A percentile compares a stretch with the other conserved stretches of the same genome.
phyloP scores from a whole-genome alignment of 2,888 invertebrate genomes.

The Thereva nobilitata region DNA sequence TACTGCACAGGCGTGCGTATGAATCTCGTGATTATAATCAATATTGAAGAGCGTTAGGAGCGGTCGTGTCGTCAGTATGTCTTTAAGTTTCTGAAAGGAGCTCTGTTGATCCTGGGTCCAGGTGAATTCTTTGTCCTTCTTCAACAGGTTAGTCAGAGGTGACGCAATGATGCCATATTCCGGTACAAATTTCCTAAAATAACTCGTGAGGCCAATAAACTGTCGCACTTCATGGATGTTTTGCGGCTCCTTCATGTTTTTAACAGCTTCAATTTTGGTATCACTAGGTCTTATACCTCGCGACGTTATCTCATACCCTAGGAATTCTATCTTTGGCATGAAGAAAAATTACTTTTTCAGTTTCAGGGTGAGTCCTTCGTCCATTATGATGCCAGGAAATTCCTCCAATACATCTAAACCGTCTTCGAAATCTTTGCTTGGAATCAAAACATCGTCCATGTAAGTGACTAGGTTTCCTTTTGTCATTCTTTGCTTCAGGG shows the following conservation, averaged over 20 bases:
- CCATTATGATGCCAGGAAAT: too few species aligned
- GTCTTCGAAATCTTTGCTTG: too few species aligned
- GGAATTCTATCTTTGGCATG: too few species aligned
- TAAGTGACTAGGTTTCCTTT: too few species aligned
- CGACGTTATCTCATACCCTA: background rate
- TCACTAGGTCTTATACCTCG: background rate
- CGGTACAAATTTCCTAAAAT: background rate
- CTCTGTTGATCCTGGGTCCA: background rate
- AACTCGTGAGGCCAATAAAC: background rate
- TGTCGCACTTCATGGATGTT: background rate
- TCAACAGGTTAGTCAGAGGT: background rate
- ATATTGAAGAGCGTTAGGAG: background rate
- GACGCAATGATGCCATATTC: too few species aligned
- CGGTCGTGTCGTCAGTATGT: background rate
- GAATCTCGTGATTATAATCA: background rate
- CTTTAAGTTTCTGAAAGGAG: background rate
- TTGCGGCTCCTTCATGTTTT: too few species aligned
- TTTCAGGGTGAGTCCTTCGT: too few species aligned
- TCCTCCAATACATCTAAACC: too few species aligned
- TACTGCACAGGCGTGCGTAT: background rate
- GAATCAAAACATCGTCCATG: too few species aligned
- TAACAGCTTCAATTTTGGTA: conserved; percentile 1
- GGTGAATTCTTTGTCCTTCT: background rate
- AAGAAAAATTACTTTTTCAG: too few species aligned
- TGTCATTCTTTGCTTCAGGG: too few species aligned